phyloP scores from a whole-genome alignment of 2,888 invertebrate genomes.

The Cheilosia vernalis region DNA sequence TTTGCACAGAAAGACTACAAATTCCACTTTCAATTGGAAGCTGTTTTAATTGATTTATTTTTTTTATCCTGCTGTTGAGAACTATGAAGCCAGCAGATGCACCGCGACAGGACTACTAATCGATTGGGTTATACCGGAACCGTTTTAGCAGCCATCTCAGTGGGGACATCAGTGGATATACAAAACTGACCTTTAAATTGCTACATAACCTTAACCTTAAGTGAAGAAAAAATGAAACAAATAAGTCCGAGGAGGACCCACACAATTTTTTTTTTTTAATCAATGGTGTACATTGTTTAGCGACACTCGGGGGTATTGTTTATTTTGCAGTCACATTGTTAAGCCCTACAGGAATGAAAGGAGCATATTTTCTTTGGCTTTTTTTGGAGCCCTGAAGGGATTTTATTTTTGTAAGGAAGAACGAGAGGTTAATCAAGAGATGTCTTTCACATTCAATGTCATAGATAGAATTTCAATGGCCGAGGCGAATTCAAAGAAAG shows the following conservation, averaged over 20 bases:
- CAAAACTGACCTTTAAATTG: slow-evolving; percentile 21
- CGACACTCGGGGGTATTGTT: slow-evolving; percentile 38
- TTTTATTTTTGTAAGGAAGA: not conserved
- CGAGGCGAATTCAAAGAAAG: not conserved
- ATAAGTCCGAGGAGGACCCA: not conserved
- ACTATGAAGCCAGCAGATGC: not conserved
- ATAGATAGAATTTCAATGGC: not conserved
- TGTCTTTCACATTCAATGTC: slow-evolving; percentile 40
- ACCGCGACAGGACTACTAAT: not conserved
- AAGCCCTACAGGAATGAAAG: slow-evolving; percentile 27
- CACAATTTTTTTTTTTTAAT: slow-evolving; percentile 23
- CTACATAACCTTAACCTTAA: not conserved
- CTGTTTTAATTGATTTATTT: slow-evolving; percentile 21
- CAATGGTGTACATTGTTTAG: slow-evolving; percentile 15
- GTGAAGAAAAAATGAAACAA: not conserved
- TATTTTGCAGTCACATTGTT: slow-evolving; percentile 24
- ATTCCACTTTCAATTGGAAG: not conserved
- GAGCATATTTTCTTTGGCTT: slow-evolving; percentile 12
- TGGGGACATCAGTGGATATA: not conserved
- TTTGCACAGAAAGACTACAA: slow-evolving; percentile 10
- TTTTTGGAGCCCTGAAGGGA: not conserved
- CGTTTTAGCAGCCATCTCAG: not conserved
- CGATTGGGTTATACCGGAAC: not conserved
- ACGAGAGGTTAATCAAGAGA: slow-evolving; percentile 17
- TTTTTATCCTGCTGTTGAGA: not conserved